phyloP scores from a whole-genome alignment of 2,797 vertebrate species.

The Paguma larvata region DNA sequence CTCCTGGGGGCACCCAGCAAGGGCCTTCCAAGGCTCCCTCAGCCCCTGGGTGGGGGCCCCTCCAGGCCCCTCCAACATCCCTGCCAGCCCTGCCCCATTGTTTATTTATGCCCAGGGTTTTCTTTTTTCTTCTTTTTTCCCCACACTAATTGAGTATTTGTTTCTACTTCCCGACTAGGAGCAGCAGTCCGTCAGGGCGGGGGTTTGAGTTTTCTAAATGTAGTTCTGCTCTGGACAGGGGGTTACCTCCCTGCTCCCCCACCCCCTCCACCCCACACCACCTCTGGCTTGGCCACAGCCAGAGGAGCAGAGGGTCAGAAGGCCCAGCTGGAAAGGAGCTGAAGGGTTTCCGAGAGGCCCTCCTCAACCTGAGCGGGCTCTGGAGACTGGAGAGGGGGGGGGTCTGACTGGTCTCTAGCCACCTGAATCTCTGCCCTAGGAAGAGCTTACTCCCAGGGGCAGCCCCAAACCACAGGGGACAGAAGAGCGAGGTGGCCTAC shows the following conservation, averaged over 20 bases:
- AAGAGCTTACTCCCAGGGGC: not conserved
- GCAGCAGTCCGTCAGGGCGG: not conserved
- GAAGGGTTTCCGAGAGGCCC: not conserved
- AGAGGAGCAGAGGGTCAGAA: not conserved
- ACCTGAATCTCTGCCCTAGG: constrained; percentile 32
- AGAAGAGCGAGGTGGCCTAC: not conserved
- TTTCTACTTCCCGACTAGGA: not conserved
- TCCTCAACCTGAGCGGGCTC: not conserved
- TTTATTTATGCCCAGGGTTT: constrained; percentile 76
- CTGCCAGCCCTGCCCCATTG: not conserved
- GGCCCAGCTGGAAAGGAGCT: not conserved
- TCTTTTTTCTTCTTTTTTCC: not conserved
- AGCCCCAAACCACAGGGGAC: not conserved
- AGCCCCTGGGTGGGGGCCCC: not conserved
- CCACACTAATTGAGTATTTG: constrained; percentile 41
- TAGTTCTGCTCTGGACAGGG: not conserved
- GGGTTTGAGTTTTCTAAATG: not conserved
- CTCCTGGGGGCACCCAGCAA: not conserved
- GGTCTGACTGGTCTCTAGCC: not conserved
- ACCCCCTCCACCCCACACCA: accelerated
- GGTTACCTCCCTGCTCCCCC: not conserved
- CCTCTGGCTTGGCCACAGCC: not conserved
- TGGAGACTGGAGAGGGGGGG: not conserved
- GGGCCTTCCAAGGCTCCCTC: not conserved
- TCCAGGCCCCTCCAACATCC: not conserved